phyloP scores from a whole-genome alignment of 2,888 invertebrate species.

The Melieria omissa region DNA sequence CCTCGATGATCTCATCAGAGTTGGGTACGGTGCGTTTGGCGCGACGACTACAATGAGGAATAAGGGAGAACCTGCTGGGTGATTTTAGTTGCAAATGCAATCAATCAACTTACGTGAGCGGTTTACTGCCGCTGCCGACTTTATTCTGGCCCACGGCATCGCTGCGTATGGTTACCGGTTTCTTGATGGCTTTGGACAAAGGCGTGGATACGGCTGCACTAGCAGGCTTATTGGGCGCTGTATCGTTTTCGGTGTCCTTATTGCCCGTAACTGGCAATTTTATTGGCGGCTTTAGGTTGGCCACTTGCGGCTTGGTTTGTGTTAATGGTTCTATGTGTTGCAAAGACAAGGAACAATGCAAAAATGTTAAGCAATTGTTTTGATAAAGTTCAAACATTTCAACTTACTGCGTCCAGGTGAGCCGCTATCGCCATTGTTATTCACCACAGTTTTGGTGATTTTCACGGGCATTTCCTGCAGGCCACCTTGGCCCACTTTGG shows the following conservation, averaged over 20 bases:
- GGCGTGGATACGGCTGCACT: slow-evolving; percentile 30
- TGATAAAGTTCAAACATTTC: background rate
- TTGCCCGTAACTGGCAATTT: slow-evolving; percentile 48
- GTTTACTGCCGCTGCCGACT: slow-evolving; percentile 30
- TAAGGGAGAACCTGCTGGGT: background rate
- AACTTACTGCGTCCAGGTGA: slow-evolving; percentile 57
- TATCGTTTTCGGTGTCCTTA: slow-evolving; percentile 55
- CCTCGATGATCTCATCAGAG: slow-evolving; percentile 71
- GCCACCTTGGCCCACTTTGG: slow-evolving; percentile 70
- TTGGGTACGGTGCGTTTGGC: slow-evolving; percentile 59
- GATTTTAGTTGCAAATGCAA: background rate
- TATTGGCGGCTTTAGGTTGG: slow-evolving; percentile 48
- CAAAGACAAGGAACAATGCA: background rate
- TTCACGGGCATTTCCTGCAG: slow-evolving; percentile 67
- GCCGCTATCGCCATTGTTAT: slow-evolving; percentile 45
- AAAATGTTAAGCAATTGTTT: background rate
- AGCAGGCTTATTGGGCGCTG: slow-evolving; percentile 42
- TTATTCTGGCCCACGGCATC: slow-evolving; percentile 37
- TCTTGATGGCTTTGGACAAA: slow-evolving; percentile 46
- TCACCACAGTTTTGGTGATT: slow-evolving; percentile 66
- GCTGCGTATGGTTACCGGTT: slow-evolving; percentile 37
- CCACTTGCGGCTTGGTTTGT: slow-evolving; percentile 49
- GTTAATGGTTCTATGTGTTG: slow-evolving; percentile 47
- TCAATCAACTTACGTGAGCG: slow-evolving; percentile 41
- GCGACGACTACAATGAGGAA: slow-evolving; percentile 53